Evolutionary conservation across 2,888 invertebrate genomes (phyloP).

Genomic region (Pollenia griseotomentosa): DNA sequence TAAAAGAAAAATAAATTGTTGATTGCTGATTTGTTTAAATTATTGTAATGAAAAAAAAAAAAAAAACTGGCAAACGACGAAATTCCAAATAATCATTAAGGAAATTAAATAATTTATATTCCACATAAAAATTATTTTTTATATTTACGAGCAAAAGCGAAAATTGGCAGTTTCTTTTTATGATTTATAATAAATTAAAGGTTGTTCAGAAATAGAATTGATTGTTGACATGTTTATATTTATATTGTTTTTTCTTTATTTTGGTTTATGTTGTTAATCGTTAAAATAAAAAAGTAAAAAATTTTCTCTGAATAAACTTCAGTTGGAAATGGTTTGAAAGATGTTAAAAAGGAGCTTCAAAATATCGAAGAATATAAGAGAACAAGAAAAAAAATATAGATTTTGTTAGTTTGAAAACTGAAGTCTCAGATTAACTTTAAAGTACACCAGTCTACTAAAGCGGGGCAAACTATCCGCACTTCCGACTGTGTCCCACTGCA

Average conservation of each 20-base stretch:
- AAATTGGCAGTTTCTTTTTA: constrained; percentile 33
- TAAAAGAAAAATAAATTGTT: constrained; percentile 33
- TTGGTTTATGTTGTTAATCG: constrained; percentile 24
- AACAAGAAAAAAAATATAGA: too few relatives aligned
- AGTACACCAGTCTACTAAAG: too few relatives aligned
- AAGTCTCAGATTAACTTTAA: too few relatives aligned
- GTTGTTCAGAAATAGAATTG: constrained; percentile 44
- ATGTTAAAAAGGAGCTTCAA: background rate
- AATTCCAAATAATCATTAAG: constrained; percentile 57
- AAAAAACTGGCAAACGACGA: constrained; percentile 9
- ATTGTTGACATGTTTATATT: constrained; percentile 54
- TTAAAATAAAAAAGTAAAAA: constrained; percentile 25
- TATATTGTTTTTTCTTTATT: background rate
- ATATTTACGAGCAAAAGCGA: constrained; percentile 21
- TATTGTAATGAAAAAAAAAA: constrained; percentile 13
- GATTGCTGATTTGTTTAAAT: constrained; percentile 51
- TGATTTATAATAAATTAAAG: constrained; percentile 54
- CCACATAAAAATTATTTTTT: constrained; percentile 19
- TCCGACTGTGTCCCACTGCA: too few relatives aligned
- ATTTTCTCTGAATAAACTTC: background rate
- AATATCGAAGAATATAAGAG: background rate
- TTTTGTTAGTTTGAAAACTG: too few relatives aligned
- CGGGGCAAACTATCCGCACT: too few relatives aligned
- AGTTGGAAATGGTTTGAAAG: background rate
- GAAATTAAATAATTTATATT: constrained; percentile 61